Evolutionary conservation across 2,888 invertebrate genomes (phyloP).

Genomic region (Pocota personata): DNA sequence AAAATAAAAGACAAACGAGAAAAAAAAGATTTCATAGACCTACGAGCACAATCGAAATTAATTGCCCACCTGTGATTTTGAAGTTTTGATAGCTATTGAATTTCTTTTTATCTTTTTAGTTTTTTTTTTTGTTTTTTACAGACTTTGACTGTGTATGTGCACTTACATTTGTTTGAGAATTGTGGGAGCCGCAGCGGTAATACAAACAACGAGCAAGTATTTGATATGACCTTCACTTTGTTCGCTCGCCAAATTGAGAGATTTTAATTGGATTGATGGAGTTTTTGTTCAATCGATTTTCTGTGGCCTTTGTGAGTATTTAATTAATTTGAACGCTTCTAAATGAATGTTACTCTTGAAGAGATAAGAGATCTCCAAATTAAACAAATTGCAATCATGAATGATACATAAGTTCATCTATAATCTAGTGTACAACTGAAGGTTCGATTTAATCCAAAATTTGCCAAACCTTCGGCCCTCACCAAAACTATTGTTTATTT

Average conservation of each 20-base stretch:
- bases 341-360: not conserved
- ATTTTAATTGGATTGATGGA: not conserved
- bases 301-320: not conserved
- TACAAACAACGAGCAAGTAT: not conserved
- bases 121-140: not conserved
- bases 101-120: not conserved
- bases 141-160: not conserved
- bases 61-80: conserved; percentile 21
- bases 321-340: not conserved
- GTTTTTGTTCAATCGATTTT: not conserved
- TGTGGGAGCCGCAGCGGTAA: not conserved
- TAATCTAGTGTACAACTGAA: no score
- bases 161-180: not conserved
- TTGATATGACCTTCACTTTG: not conserved
- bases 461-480: no score
- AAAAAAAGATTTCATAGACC: no score
- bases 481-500: no score
- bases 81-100: conserved; percentile 3
- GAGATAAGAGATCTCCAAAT: not conserved
- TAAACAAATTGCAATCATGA: not conserved
- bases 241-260: not conserved
- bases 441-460: no score
- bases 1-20: not conserved
- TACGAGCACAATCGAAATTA: not conserved
- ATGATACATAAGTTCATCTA: no score